Base-by-base conservation (phyloP, 2,888 invertebrate species). In the Willowsia nigromaculata region DNA sequence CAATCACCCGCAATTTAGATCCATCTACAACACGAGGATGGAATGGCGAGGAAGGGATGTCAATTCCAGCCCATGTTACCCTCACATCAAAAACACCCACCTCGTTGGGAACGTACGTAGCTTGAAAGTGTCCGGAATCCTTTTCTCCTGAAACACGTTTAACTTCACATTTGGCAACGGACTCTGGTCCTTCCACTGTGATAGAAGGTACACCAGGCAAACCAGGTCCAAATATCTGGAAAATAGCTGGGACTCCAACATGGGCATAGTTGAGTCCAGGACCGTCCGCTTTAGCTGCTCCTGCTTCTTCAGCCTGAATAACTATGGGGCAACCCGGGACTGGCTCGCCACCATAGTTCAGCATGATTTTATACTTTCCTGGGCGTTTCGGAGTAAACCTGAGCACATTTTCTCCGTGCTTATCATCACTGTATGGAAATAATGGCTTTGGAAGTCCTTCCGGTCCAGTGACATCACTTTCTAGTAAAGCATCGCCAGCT, bases 31-130 rank as follows among this genome's bases (percentile, higher is more conserved):
- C 96, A 85, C 96, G 96, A 3, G 97, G 96, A 92, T 96, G 96
- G 95, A 97, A 97, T 0, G 97, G 97, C 83, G 97, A 97, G 0
- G 97, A 97, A 22, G 94, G 93, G 86, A 95, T 94, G 91, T 95
- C 94, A 87, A 93, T 93, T 47, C 94, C 94, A 92, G 95, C 95
- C 95, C 95, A 95, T 62, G 96, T 96, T 91, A 99, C 96, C 90
- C 97, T 95, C 43, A 99, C 96, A 94, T 98, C 98, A 93, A 98
- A 99, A 56, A 96, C 95, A 0, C 99, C 99, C n/a, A 98, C 97
- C 93, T 97, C 97, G 0, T 97, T 95, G 0, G 99, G 98, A 0
- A 97, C 96, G 94, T 98, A 99, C 0, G 97, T 96, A 74, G 98
- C 97, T 90, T 96, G 96, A 96, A 97, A 98, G 92, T 97, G 97